Evolutionary conservation across 1,140 invertebrate species (phyloP), one percentile per base, ranked within the genome.

Genomic region (Penaeus chinensis): DNA sequence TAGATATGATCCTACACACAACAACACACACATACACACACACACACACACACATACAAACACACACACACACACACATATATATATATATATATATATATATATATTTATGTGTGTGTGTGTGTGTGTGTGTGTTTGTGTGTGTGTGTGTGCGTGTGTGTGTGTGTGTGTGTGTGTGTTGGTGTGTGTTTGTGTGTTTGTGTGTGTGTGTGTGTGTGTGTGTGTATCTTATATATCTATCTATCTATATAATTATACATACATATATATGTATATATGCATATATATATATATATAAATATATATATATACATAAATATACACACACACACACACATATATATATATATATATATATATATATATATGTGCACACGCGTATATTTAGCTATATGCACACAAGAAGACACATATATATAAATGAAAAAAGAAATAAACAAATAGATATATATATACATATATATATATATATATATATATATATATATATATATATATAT

Each of bases 41-140:
- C 66, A 18, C 22, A 71, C 32, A 71, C 32, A 18, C 32, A 71
- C 32, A 71, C 32, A 71, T n/a, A 71, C n/a, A 71, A 11, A 71
- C 32, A 71, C 11, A 71, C 32, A 71, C 32, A 71, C 32, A 71
- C 32, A 71, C 32, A 71, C 32, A 71, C 11, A 71, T 8, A 71
- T n/a, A 71, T 2, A 27, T 10, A 71, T 22, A 71, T n/a, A 71
- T n/a, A 71, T n/a, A 71, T n/a, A 71, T n/a, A 71, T n/a, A 71
- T n/a, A 71, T n/a, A 71, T n/a, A 71, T n/a, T 20, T n/a, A 71
- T n/a, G n/a, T n/a, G n/a, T 22, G 8, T 71, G n/a, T 71, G n/a
- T 71, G n/a, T 71, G n/a, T 71, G n/a, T 71, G n/a, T 71, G n/a
- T 71, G n/a, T 71, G n/a, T 71, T 20, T 71, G n/a, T 71, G n/a